Conservation (phyloP, 2,797 vertebrate genomes). For the Taeniopygia guttata region DNA sequence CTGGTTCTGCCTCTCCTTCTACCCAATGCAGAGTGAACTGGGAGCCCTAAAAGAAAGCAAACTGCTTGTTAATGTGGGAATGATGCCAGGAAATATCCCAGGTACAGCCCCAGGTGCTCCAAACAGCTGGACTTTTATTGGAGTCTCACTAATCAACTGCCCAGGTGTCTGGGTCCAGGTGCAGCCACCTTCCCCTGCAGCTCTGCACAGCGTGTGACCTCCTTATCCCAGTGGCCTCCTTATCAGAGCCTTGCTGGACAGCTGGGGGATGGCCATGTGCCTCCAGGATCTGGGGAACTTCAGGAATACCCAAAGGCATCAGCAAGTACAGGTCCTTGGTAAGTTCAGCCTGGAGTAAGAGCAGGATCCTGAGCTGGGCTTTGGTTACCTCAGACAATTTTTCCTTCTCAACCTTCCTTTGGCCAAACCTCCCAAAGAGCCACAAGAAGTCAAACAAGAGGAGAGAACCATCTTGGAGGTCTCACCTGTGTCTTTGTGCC, state of each 20-base stretch:
- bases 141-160: not conserved
- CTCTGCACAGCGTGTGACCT: not conserved
- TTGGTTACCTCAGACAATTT: not conserved
- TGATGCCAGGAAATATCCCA: not conserved
- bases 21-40: not conserved
- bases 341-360: not conserved
- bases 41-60: not conserved
- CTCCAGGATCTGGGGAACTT: not conserved
- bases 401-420: not conserved
- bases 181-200: not conserved
- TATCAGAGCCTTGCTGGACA: not conserved
- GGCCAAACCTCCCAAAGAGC: not conserved
- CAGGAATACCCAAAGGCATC: not conserved
- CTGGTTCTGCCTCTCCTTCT: not conserved
- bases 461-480: not conserved
- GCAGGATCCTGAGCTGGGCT: not conserved
- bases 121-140: not conserved
- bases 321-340: not conserved
- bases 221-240: not conserved
- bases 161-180: not conserved
- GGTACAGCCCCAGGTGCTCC: not conserved
- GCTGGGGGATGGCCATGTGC: fast-evolving
- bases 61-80: fast-evolving
- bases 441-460: not conserved
- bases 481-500: not conserved